A percentile compares a stretch with the other conserved stretches of the same genome.
These are phyloP conservation scores for Tetramorium bicarinatum DNA, from an alignment of 2,888 invertebrate species.

Conservation along the genomic window DNA sequence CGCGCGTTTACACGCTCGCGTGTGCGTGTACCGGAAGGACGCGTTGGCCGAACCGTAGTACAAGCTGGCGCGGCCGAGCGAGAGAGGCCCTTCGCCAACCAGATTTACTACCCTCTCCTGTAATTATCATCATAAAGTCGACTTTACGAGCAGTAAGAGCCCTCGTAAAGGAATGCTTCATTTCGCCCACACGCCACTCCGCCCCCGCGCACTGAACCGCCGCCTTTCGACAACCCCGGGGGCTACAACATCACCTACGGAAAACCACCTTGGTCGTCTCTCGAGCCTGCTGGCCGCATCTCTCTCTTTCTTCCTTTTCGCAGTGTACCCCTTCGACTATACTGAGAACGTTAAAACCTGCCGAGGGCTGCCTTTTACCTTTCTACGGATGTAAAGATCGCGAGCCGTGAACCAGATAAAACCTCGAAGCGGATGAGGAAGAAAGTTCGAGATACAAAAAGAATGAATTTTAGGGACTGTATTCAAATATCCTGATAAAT, in stretches of 20 bases:
- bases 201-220: constrained; percentile 33
- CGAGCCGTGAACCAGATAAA: constrained; percentile 13
- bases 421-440: neutral
- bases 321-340: constrained; percentile 64
- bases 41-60: constrained; percentile 62
- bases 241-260: constrained; percentile 73
- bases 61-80: constrained; percentile 63
- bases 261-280: constrained; percentile 75
- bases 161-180: constrained; percentile 87
- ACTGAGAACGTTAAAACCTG: constrained; percentile 72
- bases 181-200: constrained; percentile 79
- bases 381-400: constrained; percentile 55
- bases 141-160: constrained; percentile 86
- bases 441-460: constrained; percentile 14
- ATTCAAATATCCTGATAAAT: neutral
- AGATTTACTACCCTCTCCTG: constrained; percentile 86
- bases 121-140: constrained; percentile 87
- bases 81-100: constrained; percentile 79
- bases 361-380: constrained; percentile 68
- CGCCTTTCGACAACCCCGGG: constrained; percentile 62
- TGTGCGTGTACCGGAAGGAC: constrained; percentile 69
- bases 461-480: neutral
- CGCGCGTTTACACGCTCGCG: constrained; percentile 74
- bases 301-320: constrained; percentile 26
- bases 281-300: constrained; percentile 38